Conservation (phyloP, 2,113 vertebrate genomes). For the Oncorhynchus kisutch region DNA sequence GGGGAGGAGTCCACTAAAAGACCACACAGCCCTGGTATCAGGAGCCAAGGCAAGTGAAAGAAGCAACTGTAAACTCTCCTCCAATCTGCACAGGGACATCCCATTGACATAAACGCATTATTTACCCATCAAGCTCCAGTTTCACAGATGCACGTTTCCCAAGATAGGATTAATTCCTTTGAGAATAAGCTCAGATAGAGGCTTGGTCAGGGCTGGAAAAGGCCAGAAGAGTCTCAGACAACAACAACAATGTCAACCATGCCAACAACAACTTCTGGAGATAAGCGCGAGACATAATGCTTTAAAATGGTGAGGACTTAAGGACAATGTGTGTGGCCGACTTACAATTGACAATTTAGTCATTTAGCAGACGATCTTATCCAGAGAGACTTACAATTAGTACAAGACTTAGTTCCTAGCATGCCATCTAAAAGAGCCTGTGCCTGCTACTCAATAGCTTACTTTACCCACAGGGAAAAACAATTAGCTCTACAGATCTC, state of each 20-base stretch:
- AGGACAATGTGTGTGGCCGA: background rate
- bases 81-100: background rate
- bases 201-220: background rate
- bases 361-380: too few species aligned
- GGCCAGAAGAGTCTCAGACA: background rate
- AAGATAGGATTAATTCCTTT: background rate
- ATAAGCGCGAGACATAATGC: background rate
- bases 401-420: background rate
- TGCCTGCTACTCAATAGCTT: background rate
- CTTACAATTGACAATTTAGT: background rate
- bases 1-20: too few species aligned
- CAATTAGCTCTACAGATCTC: too few species aligned
- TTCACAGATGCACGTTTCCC: background rate
- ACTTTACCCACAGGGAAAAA: background rate
- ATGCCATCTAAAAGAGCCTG: background rate
- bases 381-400: too few species aligned
- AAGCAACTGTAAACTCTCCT: too few species aligned
- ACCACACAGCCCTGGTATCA: too few species aligned
- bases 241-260: background rate
- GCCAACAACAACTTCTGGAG: background rate
- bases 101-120: constrained; percentile 11
- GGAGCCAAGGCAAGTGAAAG: too few species aligned
- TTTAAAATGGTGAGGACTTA: background rate
- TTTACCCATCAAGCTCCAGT: constrained; percentile 5
- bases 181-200: background rate